Base-by-base conservation (phyloP, 2,888 invertebrate genomes). In the Chymomyza fuscimana region DNA sequence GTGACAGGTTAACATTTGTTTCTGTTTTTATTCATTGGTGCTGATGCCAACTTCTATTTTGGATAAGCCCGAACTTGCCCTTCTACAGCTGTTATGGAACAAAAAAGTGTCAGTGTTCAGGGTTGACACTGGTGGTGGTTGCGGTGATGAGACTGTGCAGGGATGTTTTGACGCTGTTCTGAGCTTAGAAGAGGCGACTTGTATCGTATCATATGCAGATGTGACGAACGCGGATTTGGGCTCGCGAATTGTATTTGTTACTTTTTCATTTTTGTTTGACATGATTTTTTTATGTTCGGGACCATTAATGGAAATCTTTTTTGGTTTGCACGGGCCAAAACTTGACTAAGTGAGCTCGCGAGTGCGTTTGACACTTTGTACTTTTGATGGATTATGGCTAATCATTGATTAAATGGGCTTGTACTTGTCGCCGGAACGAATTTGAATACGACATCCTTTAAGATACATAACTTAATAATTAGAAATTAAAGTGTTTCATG, bases 311-410 rank as follows among this genome's bases (percentile, higher is more conserved):
- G 70, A 76, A 79, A 75, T 75, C 80, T 76, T 79, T 79, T 73
- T 80, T 67, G 67, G 62, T 67, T 22, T 32, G 6, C 10, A 32
- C 67, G 64, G n/a, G 40, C 29, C 22, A 36, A 54, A n/a, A 50
- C 65, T 22, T 66, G 16, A 22, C 72, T 36, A 51, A 52, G 61
- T 65, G 65, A 67, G 77, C 74, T 86, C 85, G 88, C 90, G 90
- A 90, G 86, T 91, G 91, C 90, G 86, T 88, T 90, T 91, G 92
- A 91, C 91, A 91, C 86, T 89, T 91, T 88, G 80, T 87, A 85
- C 77, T 87, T 46, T 46, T 91, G 91, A 91, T 91, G 92, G 92
- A 91, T 91, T 91, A 90, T 78, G 78, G 79, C 82, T 90, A 91
- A 91, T 91, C 90, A 90, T 90, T 88, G 89, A 90, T 90, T 90